Percentiles rank a stretch among this genome's conserved stretches.
Conservation (phyloP, 2,888 invertebrate genomes). For the Trichopria drosophilae region DNA sequence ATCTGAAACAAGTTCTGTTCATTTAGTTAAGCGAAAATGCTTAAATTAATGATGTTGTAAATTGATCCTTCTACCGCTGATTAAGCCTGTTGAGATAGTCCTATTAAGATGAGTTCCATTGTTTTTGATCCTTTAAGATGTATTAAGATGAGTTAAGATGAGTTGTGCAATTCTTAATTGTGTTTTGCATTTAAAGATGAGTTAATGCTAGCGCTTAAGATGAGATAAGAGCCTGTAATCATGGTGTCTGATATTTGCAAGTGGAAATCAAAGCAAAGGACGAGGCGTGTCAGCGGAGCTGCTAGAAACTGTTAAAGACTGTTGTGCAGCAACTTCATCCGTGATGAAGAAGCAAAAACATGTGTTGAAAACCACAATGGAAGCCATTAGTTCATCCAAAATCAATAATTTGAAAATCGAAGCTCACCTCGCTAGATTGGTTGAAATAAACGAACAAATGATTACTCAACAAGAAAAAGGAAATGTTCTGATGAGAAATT, state of each 20-base stretch:
- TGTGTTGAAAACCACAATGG: background rate
- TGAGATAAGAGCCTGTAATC: background rate
- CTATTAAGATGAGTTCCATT: background rate
- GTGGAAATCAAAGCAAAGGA: background rate
- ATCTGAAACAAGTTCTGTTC: background rate
- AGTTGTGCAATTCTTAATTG: too few species aligned
- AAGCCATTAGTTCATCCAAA: background rate
- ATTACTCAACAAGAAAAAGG: background rate
- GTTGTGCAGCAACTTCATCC: background rate
- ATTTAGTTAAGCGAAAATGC: background rate
- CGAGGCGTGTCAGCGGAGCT: background rate
- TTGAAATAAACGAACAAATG: background rate
- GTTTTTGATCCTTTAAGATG: background rate
- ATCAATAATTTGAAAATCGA: background rate
- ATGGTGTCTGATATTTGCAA: background rate
- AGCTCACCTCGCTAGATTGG: background rate
- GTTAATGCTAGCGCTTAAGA: too few species aligned
- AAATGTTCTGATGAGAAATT: background rate
- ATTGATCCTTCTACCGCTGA: background rate
- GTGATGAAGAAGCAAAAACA: background rate
- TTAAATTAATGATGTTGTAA: background rate
- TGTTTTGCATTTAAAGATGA: too few species aligned
- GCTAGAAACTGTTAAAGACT: background rate
- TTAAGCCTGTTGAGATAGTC: background rate
- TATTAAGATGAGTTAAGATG: too few species aligned